These are phyloP conservation scores for Neotoma lepida DNA, from an alignment of 2,113 vertebrate species.

Conservation along the genomic window DNA sequence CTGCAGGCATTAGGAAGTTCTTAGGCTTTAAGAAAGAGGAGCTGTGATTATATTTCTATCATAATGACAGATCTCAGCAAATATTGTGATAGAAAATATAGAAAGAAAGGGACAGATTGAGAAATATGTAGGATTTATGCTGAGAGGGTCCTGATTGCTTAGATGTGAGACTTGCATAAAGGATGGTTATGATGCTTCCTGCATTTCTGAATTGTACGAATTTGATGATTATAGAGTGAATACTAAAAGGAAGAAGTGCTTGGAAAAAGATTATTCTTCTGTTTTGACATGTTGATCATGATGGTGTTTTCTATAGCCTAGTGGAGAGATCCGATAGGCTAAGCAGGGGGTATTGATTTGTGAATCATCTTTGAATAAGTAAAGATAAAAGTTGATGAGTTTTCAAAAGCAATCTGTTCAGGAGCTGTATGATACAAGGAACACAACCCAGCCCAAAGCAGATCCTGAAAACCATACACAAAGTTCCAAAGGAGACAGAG, in stretches of 20 bases:
- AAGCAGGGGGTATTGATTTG: slow-evolving; percentile 10
- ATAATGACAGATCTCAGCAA: not conserved
- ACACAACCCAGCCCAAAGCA: not conserved
- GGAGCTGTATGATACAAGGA: not conserved
- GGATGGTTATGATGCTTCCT: not conserved
- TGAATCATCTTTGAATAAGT: not conserved
- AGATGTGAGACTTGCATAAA: not conserved
- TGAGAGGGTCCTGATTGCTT: not conserved
- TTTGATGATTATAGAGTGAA: slow-evolving; percentile 16
- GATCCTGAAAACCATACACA: not conserved
- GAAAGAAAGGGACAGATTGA: not conserved
- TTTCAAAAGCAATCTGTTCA: not conserved
- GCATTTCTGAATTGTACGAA: not conserved
- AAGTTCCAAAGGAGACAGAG: not conserved
- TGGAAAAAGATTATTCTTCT: not conserved
- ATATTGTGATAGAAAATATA: not conserved
- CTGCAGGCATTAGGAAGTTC: not conserved
- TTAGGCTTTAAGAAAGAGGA: not conserved
- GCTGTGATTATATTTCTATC: not conserved
- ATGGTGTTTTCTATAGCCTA: not conserved
- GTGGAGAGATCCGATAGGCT: not conserved
- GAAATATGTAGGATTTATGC: slow-evolving; percentile 30
- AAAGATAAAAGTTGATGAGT: slow-evolving; percentile 10
- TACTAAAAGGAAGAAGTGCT: not conserved
- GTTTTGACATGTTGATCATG: slow-evolving; percentile 1